Evolutionary conservation across 1,140 invertebrate species (phyloP).

Genomic region (Lerema accius): DNA sequence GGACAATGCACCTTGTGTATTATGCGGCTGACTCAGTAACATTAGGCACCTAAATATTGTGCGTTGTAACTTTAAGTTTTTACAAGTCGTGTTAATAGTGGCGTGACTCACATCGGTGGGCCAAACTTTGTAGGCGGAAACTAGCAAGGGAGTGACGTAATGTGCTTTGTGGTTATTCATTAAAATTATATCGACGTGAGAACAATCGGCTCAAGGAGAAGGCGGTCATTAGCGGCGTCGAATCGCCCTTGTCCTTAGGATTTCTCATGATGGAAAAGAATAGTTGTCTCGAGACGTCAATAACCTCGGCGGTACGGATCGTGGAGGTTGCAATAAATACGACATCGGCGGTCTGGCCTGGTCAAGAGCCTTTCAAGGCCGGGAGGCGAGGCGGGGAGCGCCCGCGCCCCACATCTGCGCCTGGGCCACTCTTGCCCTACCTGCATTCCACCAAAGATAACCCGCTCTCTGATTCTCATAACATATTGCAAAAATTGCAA

Average conservation of each 20-base stretch:
- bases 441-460: constrained; percentile 64
- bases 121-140: constrained; percentile 78
- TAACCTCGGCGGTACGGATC: constrained; percentile 80
- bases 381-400: constrained; percentile 76
- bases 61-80: constrained; percentile 22
- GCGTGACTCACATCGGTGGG: constrained; percentile 76
- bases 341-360: constrained; percentile 75
- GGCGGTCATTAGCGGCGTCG: constrained; percentile 53
- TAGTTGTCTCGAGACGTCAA: constrained; percentile 71
- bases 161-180: constrained; percentile 77
- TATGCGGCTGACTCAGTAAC: constrained; percentile 15
- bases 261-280: constrained; percentile 64
- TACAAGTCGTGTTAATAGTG: constrained; percentile 39
- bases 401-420: constrained; percentile 71
- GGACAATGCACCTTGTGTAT: constrained; percentile 50
- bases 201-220: constrained; percentile 73
- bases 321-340: constrained; percentile 81
- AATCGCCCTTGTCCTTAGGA: constrained; percentile 48
- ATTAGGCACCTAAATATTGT: constrained; percentile 11
- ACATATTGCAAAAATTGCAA: neutral
- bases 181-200: constrained; percentile 75
- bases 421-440: constrained; percentile 60
- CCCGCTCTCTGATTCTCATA: constrained; percentile 33
- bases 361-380: constrained; percentile 82
- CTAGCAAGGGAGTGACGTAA: constrained; percentile 75